Base-by-base conservation (phyloP, 2,113 vertebrate species). In the Herpetotheres cachinnans region DNA sequence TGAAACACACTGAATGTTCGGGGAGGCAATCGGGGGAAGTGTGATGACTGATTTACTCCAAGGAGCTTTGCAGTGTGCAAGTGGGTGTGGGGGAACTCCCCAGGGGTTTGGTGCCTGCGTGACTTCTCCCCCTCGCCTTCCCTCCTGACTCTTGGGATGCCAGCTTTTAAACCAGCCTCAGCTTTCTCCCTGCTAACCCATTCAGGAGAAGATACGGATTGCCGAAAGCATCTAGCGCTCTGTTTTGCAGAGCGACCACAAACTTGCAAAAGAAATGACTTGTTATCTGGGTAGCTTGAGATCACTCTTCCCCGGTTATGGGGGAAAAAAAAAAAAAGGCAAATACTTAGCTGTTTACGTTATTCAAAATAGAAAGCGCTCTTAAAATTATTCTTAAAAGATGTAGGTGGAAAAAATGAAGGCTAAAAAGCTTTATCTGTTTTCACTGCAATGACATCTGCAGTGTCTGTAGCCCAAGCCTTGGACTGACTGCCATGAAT, bases 1-100 rank as follows among this genome's bases (percentile, higher is more conserved):
- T 20, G 44, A 59, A 76, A 21, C 17, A 17, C 2, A 2, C n/a
- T 55, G 56, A 34, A 4, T 12, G 4, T 40, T 93, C 59, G 56
- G 62, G 47, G 47, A 10, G 38, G 65, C 27, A 44, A 0, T 0
- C 4, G 7, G 36, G 44, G 44, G 10, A 7, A 66, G 16, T 25
- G 46, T 5, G 9, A 17, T n/a, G 70, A 11, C 25, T 63, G 62
- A 65, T 62, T 42, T 21, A 80, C 19, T 22, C 40, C 50, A 9
- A 15, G 29, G 44, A 83, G 14, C 66, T 67, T 66, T 72, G 19
- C 49, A 73, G 52, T n/a, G 29, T 62, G 59, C 6, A 9, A 25
- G 46, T 21, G 54, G 40, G 58, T 7, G 32, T 1, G 4, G 50
- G 26, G 17, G 20, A 49, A 36, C 24, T 79, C 46, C 32, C 14